These are phyloP conservation scores for Colostygia pectinataria DNA, from an alignment of 2,888 invertebrate genomes.

Conservation along the genomic window DNA sequence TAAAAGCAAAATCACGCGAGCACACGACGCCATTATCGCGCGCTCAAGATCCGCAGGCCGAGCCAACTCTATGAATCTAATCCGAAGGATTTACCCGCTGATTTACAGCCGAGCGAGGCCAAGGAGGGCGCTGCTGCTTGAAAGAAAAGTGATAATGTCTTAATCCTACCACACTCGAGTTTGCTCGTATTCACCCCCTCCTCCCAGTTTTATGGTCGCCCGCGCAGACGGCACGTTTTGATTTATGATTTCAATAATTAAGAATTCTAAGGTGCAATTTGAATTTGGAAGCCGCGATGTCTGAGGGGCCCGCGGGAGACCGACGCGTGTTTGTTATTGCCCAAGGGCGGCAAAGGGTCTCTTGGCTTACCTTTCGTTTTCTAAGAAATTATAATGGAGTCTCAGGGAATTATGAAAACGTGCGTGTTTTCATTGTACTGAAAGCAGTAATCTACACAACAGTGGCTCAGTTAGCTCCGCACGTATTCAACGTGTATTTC, in stretches of 20 bases:
- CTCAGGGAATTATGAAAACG: conserved; percentile 59
- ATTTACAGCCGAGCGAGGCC: conserved; percentile 78
- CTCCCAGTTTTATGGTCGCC: conserved; percentile 79
- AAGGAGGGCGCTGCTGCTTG: conserved; percentile 73
- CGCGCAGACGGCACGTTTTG: conserved; percentile 80
- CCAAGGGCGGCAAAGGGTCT: conserved; percentile 72
- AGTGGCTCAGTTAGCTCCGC: too few species aligned
- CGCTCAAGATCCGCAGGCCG: conserved; percentile 75
- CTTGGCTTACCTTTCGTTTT: conserved; percentile 67
- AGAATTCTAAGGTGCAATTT: conserved; percentile 83
- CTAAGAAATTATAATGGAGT: conserved; percentile 67
- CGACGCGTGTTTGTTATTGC: conserved; percentile 81
- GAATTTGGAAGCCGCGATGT: conserved; percentile 74
- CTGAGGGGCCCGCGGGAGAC: conserved; percentile 69
- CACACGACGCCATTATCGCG: conserved; percentile 80
- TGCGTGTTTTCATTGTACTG: conserved; percentile 38
- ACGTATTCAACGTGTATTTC: too few species aligned
- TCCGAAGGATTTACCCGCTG: conserved; percentile 82
- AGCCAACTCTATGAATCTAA: conserved; percentile 82
- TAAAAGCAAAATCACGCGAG: conserved; percentile 81
- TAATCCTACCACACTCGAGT: conserved; percentile 84
- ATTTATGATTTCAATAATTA: conserved; percentile 84
- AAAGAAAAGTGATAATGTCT: conserved; percentile 88
- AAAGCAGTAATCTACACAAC: conserved; percentile 11
- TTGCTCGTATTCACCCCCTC: conserved; percentile 51